Percentiles rank a stretch among this genome's conserved stretches.
Evolutionary conservation across 2,888 invertebrate genomes (phyloP).

Genomic region (Osmoderma eremita): DNA sequence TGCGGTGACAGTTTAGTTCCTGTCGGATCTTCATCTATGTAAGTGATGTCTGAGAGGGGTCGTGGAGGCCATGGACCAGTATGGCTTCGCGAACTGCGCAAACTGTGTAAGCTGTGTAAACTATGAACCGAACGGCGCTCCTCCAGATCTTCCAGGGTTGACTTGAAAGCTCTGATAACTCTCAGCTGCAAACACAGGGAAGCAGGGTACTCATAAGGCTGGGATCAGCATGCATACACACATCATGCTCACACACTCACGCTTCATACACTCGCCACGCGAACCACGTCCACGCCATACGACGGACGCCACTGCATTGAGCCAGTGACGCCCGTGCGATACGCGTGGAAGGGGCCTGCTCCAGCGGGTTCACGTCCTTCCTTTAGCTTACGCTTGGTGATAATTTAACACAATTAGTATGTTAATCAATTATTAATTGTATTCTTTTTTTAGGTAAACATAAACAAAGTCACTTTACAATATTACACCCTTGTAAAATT

Average conservation of each 20-base stretch:
- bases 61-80: constrained; percentile 72
- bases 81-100: constrained; percentile 81
- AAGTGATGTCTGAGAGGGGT: constrained; percentile 85
- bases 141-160: constrained; percentile 98
- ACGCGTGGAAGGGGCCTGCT: constrained; percentile 47
- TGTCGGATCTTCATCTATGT: constrained; percentile 65
- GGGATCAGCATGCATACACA: constrained; percentile 60
- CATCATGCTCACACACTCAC: constrained; percentile 49
- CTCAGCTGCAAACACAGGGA: constrained; percentile 94
- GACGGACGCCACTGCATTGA: constrained; percentile 3
- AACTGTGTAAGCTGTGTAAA: constrained; percentile 91
- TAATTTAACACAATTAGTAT: constrained; percentile 48
- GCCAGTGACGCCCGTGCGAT: neutral
- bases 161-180: constrained; percentile 99
- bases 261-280: constrained; percentile 44
- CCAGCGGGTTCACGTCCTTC: constrained; percentile 50
- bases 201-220: constrained; percentile 64
- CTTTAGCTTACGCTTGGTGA: constrained; percentile 49
- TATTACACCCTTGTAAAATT: too few species aligned
- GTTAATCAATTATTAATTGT: constrained; percentile 17
- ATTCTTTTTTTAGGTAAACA: neutral
- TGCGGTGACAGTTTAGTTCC: constrained; percentile 60
- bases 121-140: constrained; percentile 99
- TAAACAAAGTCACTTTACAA: neutral
- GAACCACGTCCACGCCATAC: constrained; percentile 42